A percentile compares a stretch with the other conserved stretches of the same genome.
phyloP scores from a whole-genome alignment of 2,797 vertebrate genomes.

The Cheirogaleus major region DNA sequence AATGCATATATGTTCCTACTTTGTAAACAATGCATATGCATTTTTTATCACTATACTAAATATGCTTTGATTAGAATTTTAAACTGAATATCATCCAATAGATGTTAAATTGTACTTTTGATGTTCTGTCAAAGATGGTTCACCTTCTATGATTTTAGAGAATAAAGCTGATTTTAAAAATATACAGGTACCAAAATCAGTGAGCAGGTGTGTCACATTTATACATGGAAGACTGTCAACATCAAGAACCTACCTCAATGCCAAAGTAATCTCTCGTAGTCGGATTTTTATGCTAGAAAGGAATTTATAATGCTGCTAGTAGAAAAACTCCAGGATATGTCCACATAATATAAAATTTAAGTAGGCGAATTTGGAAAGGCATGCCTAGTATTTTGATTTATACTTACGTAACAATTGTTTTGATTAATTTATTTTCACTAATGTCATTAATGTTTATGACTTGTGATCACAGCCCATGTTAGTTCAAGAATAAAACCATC shows the following conservation, averaged over 20 bases:
- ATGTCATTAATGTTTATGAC: background rate
- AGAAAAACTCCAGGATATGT: background rate
- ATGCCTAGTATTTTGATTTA: background rate
- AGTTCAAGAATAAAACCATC: background rate
- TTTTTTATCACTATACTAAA: constrained; percentile 45
- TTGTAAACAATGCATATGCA: constrained; percentile 8
- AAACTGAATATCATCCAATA: background rate
- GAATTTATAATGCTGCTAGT: background rate
- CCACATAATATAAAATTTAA: background rate
- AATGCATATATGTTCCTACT: background rate
- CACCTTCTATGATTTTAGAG: background rate
- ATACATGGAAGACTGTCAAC: rapidly evolving
- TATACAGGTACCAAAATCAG: constrained; percentile 5
- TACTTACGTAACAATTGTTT: background rate
- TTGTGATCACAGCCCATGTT: background rate
- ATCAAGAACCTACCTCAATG: background rate
- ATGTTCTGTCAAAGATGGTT: constrained; percentile 39
- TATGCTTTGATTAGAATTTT: constrained; percentile 68
- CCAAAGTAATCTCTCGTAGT: rapidly evolving
- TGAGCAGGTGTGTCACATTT: background rate
- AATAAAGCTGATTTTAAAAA: background rate
- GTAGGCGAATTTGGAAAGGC: background rate
- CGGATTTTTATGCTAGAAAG: background rate
- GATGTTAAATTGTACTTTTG: constrained; percentile 30
- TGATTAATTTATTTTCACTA: background rate